phyloP scores from a whole-genome alignment of 2,797 vertebrate species.

The Amblyraja radiata region DNA sequence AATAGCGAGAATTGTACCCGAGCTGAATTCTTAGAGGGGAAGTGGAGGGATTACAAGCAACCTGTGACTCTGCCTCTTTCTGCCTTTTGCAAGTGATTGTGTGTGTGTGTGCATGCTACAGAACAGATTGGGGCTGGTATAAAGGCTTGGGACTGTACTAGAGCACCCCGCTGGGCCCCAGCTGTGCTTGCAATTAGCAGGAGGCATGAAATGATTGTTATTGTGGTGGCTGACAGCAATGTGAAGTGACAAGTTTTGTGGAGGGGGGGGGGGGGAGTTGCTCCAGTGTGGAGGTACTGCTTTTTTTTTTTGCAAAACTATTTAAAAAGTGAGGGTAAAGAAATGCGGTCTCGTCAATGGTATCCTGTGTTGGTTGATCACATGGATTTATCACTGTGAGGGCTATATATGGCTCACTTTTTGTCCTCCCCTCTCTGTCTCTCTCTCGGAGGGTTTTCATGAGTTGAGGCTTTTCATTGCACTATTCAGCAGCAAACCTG shows the following conservation, averaged over 20 bases:
- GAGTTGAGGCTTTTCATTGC: conserved; percentile 63
- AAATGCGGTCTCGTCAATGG: conserved; percentile 53
- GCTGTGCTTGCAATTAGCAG: conserved; percentile 99
- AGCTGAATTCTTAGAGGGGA: conserved; percentile 78
- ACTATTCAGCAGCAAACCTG: conserved; percentile 67
- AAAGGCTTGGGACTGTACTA: conserved; percentile 76
- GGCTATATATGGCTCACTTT: conserved; percentile 37
- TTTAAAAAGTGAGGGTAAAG: conserved; percentile 53
- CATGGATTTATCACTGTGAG: conserved; percentile 56
- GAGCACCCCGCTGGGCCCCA: conserved; percentile 89
- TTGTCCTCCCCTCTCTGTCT: neutral
- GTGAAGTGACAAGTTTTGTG: conserved; percentile 92
- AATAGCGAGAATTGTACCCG: conserved; percentile 84
- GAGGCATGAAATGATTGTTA: conserved; percentile 98
- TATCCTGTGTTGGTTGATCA: conserved; percentile 52
- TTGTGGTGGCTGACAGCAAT: conserved; percentile 92
- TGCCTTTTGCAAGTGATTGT: conserved; percentile 83
- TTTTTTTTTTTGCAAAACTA: conserved; percentile 59
- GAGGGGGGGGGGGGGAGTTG: conserved; percentile 75
- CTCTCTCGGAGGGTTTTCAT: conserved; percentile 48
- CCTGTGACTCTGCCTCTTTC: conserved; percentile 99
- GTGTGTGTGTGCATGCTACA: conserved; percentile 65
- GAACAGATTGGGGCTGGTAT: conserved; percentile 76
- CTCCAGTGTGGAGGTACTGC: conserved; percentile 64
- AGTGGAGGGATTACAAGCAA: conserved; percentile 94